Percentiles rank a stretch among this genome's conserved stretches.
These are phyloP conservation scores for Hippocampus zosterae DNA, from an alignment of 2,113 vertebrate genomes.

Conservation along the genomic window DNA sequence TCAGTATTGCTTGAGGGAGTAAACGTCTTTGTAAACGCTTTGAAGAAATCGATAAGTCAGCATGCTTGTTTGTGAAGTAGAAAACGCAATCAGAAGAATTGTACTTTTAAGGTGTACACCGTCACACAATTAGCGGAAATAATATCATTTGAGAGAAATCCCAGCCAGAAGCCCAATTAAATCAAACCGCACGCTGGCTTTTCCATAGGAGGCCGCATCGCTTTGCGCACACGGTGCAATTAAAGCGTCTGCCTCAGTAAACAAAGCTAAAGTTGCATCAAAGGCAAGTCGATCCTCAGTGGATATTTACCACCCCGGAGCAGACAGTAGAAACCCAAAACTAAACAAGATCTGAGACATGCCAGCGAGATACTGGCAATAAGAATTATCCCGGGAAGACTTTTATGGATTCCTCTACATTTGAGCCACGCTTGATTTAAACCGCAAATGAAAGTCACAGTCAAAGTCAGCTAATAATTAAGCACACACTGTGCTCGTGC, in stretches of 20 bases:
- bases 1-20: no score
- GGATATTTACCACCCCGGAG: slow-evolving; percentile 64
- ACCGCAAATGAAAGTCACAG: slow-evolving; percentile 48
- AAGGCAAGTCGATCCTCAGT: slow-evolving; percentile 52
- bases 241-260: slow-evolving; percentile 53
- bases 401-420: slow-evolving; percentile 42
- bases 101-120: background rate
- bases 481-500: slow-evolving; percentile 25
- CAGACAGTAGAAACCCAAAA: slow-evolving; percentile 61
- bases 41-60: background rate
- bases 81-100: background rate
- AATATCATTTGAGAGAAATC: background rate
- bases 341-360: slow-evolving; percentile 55
- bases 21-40: no score
- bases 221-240: slow-evolving; percentile 55
- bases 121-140: background rate
- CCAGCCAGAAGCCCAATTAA: slow-evolving; percentile 14
- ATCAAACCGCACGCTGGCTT: slow-evolving; percentile 17
- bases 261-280: slow-evolving; percentile 58
- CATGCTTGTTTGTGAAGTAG: background rate
- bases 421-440: slow-evolving; percentile 42
- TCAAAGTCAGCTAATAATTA: slow-evolving; percentile 52
- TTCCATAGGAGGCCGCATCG: slow-evolving; percentile 21
- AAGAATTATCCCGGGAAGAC: slow-evolving; percentile 27
- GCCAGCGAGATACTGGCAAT: slow-evolving; percentile 26